phyloP scores from a whole-genome alignment of 2,113 vertebrate genomes.

The Tautogolabrus adspersus region DNA sequence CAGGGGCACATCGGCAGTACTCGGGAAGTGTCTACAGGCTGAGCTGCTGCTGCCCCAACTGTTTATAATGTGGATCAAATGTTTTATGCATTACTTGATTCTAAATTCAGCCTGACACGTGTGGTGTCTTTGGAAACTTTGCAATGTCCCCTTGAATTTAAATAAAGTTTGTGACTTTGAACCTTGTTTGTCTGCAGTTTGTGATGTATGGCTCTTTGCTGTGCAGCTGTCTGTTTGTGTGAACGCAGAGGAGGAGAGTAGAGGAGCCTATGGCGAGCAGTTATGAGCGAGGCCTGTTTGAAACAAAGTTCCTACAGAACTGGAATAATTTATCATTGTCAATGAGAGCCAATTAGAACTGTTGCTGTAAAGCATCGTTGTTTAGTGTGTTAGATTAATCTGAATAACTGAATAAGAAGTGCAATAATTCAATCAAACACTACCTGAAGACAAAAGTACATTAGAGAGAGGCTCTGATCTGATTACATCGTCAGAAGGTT shows the following conservation, averaged over 20 bases:
- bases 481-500: slow-evolving; percentile 10
- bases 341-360: slow-evolving; percentile 29
- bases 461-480: slow-evolving; percentile 15
- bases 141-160: neutral
- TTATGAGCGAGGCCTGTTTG: slow-evolving; percentile 14
- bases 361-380: slow-evolving; percentile 29
- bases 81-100: neutral
- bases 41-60: too few relatives aligned
- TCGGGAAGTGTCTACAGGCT: too few relatives aligned
- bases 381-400: slow-evolving; percentile 8
- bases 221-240: neutral
- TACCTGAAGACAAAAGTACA: slow-evolving; percentile 14
- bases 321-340: slow-evolving; percentile 20
- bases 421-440: slow-evolving; percentile 9
- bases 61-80: neutral
- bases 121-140: neutral
- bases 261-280: neutral
- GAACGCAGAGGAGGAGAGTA: neutral
- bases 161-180: slow-evolving; percentile 3
- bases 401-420: slow-evolving; percentile 38
- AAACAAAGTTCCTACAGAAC: slow-evolving; percentile 16
- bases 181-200: neutral
- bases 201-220: neutral
- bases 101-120: neutral
- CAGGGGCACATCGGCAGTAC: too few relatives aligned